Evolutionary conservation across 2,888 invertebrate species (phyloP).

Genomic region (Eucriotettix oculatus): DNA sequence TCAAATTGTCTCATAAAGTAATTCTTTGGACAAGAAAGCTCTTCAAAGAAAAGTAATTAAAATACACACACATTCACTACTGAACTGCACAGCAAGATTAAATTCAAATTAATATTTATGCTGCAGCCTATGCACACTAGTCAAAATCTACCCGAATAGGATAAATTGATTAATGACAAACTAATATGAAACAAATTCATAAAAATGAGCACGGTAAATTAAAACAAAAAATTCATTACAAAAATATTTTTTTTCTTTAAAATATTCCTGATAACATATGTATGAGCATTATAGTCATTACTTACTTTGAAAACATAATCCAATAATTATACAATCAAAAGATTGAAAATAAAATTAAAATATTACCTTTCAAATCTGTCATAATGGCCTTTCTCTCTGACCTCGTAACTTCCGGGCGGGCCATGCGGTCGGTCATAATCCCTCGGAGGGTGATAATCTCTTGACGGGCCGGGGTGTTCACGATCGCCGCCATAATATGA

Average conservation of each 20-base stretch:
- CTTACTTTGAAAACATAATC: background rate
- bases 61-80: no score
- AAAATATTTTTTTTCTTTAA: background rate
- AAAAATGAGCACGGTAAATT: background rate
- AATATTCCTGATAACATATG: background rate
- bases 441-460: conserved; percentile 2
- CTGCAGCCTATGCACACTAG: no score
- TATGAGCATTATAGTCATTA: no score
- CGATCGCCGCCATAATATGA: background rate
- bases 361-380: conserved; percentile 6
- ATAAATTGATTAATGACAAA: background rate
- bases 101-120: no score
- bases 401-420: conserved; percentile 1
- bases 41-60: no score
- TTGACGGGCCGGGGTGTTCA: background rate
- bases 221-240: no score
- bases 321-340: background rate
- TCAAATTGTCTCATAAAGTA: no score
- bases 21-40: no score
- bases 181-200: background rate
- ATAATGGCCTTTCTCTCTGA: conserved; percentile 4
- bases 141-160: background rate
- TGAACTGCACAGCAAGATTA: no score
- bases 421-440: conserved; percentile 1
- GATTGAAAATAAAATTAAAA: background rate